Evolutionary conservation across 92 coral and sea anemone genomes (phyloP).

Genomic region (Epizoanthus stellaris): DNA sequence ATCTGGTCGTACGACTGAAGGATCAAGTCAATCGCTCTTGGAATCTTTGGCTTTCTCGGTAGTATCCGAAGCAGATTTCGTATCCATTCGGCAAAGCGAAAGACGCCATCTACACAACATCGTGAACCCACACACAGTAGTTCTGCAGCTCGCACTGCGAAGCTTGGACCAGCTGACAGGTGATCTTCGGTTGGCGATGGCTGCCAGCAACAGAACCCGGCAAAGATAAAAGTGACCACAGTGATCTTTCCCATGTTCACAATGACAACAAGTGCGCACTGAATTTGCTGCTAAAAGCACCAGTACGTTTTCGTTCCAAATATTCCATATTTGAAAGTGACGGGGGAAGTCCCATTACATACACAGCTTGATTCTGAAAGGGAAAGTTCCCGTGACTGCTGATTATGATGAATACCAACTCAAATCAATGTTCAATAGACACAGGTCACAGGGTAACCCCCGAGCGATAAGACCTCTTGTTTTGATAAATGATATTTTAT

Average conservation of each 20-base stretch:
- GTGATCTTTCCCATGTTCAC: background rate
- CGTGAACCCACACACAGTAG: background rate
- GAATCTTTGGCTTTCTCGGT: background rate
- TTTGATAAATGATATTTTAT: too few relatives aligned
- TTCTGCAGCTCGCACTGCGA: background rate
- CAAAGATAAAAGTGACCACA: background rate
- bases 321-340: background rate
- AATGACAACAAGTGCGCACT: background rate
- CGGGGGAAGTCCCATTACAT: background rate
- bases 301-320: too few relatives aligned
- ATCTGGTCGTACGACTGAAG: background rate
- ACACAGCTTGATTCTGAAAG: too few relatives aligned
- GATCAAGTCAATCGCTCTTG: background rate
- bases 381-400: too few relatives aligned
- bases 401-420: too few relatives aligned
- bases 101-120: background rate
- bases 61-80: background rate
- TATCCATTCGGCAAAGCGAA: constrained; percentile 1
- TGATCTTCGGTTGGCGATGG: background rate
- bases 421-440: too few relatives aligned
- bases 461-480: too few relatives aligned
- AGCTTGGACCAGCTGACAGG: background rate
- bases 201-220: background rate
- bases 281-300: background rate
- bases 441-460: too few relatives aligned